Percentiles rank a stretch among this genome's conserved stretches.
Evolutionary conservation across 2,113 vertebrate genomes (phyloP).

Genomic region (Chamaetylas fuelleborni): DNA sequence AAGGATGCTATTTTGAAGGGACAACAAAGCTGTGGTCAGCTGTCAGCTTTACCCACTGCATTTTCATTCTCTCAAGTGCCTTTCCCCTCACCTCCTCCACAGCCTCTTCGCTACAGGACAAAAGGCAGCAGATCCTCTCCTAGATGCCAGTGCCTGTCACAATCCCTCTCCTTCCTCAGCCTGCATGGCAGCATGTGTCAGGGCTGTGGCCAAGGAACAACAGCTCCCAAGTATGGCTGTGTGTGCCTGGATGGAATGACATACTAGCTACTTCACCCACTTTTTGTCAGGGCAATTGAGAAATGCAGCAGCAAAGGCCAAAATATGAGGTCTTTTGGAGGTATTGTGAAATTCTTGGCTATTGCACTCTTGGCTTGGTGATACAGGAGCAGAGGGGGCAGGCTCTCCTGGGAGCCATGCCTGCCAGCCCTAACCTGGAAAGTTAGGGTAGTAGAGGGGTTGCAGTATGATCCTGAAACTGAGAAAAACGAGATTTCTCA

Average conservation of each 20-base stretch:
- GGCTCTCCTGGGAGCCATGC: background rate
- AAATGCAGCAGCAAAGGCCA: background rate
- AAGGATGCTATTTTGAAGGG: background rate
- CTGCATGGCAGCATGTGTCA: fast-evolving
- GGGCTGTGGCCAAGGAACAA: background rate
- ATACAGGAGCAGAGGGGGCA: background rate
- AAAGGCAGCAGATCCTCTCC: background rate
- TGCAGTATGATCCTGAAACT: background rate
- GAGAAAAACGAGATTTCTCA: background rate
- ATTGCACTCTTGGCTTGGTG: background rate
- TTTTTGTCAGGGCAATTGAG: background rate
- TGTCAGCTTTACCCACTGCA: fast-evolving
- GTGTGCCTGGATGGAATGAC: too few species aligned
- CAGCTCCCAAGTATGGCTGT: fast-evolving
- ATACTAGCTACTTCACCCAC: background rate
- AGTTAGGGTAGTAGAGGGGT: background rate
- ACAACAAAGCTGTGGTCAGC: background rate
- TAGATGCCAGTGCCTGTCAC: background rate
- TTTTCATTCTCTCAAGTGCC: background rate
- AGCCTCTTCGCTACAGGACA: background rate
- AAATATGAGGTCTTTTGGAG: background rate
- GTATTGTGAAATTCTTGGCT: background rate
- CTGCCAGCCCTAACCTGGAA: background rate
- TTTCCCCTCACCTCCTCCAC: background rate
- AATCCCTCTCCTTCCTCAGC: background rate